Conservation (phyloP, 2,888 invertebrate genomes). For the Adelognathus sp. region DNA sequence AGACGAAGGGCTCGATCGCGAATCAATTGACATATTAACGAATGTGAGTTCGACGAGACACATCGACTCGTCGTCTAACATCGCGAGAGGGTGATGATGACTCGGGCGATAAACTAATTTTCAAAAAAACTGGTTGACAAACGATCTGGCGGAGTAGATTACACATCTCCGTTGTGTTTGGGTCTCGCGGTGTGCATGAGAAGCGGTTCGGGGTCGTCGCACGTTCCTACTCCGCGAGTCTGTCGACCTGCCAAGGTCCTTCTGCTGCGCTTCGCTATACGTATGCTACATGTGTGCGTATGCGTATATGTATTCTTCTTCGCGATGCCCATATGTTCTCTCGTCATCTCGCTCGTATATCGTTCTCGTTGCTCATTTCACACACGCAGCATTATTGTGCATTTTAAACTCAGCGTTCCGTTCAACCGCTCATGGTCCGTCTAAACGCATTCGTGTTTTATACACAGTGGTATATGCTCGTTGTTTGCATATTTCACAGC, state of each 20-base stretch:
- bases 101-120: background rate
- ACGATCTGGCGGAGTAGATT: constrained; percentile 20
- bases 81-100: background rate
- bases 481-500: background rate
- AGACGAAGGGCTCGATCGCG: too few species aligned
- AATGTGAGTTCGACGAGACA: too few species aligned
- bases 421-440: constrained; percentile 10
- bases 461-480: background rate
- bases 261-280: constrained; percentile 51
- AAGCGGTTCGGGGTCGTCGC: constrained; percentile 78
- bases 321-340: constrained; percentile 55
- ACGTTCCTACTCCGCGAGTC: constrained; percentile 77
- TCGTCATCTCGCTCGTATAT: constrained; percentile 13
- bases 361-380: background rate
- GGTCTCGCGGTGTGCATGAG: constrained; percentile 46
- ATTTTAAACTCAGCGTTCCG: background rate
- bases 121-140: background rate
- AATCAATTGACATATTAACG: too few species aligned
- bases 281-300: too few species aligned
- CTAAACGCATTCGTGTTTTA: constrained; percentile 26
- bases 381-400: background rate
- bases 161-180: constrained; percentile 1
- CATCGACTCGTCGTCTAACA: background rate
- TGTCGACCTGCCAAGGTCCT: constrained; percentile 79
- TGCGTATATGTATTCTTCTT: too few species aligned